A percentile compares a stretch with the other conserved stretches of the same genome.
These are phyloP conservation scores for Diplodus puntazzo DNA, from an alignment of 2,797 vertebrate genomes.

Conservation along the genomic window DNA sequence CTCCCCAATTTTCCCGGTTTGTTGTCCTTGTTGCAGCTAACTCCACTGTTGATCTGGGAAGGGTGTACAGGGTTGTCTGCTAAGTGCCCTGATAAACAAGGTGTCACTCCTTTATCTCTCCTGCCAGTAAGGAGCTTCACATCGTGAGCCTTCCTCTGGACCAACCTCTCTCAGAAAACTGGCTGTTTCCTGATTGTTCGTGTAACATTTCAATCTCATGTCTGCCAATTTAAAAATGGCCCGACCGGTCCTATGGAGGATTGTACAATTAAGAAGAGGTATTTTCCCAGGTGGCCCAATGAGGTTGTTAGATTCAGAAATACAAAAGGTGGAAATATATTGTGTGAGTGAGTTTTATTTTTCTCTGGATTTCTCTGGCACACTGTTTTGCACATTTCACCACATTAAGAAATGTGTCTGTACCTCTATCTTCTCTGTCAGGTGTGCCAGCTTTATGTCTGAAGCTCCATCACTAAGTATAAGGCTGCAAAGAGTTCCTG, in stretches of 20 bases:
- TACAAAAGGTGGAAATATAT: no score
- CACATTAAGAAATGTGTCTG: neutral
- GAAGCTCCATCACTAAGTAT: constrained; percentile 16
- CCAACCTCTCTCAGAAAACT: neutral
- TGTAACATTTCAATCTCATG: neutral
- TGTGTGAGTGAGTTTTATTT: no score
- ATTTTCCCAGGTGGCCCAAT: no score
- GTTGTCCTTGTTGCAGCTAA: neutral
- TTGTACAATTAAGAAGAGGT: no score
- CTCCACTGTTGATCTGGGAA: neutral
- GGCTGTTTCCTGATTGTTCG: neutral
- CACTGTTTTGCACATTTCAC: neutral
- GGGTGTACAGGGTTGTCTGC: no score
- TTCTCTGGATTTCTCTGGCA: no score
- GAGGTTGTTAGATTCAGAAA: no score
- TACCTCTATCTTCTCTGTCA: constrained; percentile 82
- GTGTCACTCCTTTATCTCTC: neutral
- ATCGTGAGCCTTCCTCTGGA: neutral
- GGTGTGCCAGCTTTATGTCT: constrained; percentile 62
- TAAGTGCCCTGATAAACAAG: neutral
- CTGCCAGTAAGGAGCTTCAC: neutral
- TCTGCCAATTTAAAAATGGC: neutral
- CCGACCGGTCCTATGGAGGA: neutral
- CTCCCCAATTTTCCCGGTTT: neutral
- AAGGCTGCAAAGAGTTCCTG: constrained; percentile 79